Evolutionary conservation across 1,140 invertebrate genomes (phyloP), one percentile per base, ranked within the genome.

Genomic region (Ericerus pela): DNA sequence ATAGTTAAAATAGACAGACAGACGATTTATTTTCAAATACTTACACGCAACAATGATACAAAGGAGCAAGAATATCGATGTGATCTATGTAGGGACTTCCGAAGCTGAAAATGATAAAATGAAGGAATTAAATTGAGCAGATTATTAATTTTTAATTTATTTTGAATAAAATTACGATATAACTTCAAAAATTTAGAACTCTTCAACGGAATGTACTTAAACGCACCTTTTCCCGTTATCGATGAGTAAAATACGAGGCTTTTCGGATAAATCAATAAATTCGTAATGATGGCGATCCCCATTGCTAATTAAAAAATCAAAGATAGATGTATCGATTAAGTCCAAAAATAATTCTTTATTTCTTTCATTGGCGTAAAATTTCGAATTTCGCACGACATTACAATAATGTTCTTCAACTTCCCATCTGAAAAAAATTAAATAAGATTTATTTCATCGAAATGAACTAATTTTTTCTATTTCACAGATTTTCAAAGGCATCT

Each of bases 281-380:
- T 96, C 90, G 66, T 89, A 94, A 67, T 88, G 84, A 74, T 96
- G 91, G 16, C 92, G 73, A 71, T 96, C 92, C 1, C 90, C 92
- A 73, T 96, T 96, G 67, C 90, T 88, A 67, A 94, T 84, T 1
- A 96, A 72, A 70, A 91, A 96, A 71, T 96, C 92, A 68, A 96
- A 92, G 59, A 95, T 80, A 1, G 87, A 74, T 14, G 81, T 79
- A 69, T 95, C 91, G 54, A 95, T 76, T 33, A 96, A 73, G 70
- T 96, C 89, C 51, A 93, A 71, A 26, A 96, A 69, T 41, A 82
- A 73, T 18, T 62, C 58, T 36, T 43, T 28, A 27, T 43, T 60
- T 24, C 43, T 69, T 14, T 71, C 37, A 70, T 66, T 68, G 68
- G 58, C 67, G 58, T 64, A 63, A 14, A 62, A 52, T n/a, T 65